phyloP scores from a whole-genome alignment of 92 coral and sea anemone genomes.

The Siderastrea siderea region DNA sequence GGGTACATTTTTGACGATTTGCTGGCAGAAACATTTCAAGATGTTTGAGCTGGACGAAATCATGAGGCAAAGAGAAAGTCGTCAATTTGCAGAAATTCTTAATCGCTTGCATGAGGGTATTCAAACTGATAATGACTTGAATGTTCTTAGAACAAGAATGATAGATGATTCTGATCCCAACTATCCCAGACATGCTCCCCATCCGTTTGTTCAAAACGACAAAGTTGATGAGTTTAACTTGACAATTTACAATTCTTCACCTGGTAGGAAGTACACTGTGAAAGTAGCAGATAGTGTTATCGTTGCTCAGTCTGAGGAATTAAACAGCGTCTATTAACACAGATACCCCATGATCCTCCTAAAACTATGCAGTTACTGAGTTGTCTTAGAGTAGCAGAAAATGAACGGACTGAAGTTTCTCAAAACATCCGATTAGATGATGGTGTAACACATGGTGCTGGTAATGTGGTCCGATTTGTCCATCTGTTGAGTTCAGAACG shows the following conservation, averaged over 20 bases:
- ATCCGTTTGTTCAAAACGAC: conserved; percentile 7
- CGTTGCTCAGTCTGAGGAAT: conserved; percentile 13
- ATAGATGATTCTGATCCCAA: background rate
- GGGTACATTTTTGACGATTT: conserved; percentile 47
- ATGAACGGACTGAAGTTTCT: conserved; percentile 23
- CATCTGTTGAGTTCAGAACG: conserved; percentile 3
- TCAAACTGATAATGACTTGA: conserved; percentile 35
- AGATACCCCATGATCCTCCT: conserved; percentile 30
- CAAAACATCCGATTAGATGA: conserved; percentile 25
- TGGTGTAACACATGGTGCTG: conserved; percentile 54
- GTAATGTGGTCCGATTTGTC: conserved; percentile 40
- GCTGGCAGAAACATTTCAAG: conserved; percentile 38
- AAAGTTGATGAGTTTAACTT: conserved; percentile 10
- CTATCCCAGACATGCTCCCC: conserved; percentile 20
- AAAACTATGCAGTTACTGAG: conserved; percentile 28
- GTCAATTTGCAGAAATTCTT: conserved; percentile 50
- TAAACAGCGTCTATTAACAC: background rate
- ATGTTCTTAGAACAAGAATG: background rate
- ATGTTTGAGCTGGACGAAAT: conserved; percentile 53
- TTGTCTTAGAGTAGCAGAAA: conserved; percentile 12
- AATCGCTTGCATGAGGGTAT: conserved; percentile 55
- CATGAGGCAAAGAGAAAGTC: conserved; percentile 69
- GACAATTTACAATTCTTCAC: conserved; percentile 9
- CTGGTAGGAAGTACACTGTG: conserved; percentile 9
- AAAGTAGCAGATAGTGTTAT: conserved; percentile 29